Conservation (phyloP, 2,888 invertebrate genomes). For the Cantharis rufa region DNA sequence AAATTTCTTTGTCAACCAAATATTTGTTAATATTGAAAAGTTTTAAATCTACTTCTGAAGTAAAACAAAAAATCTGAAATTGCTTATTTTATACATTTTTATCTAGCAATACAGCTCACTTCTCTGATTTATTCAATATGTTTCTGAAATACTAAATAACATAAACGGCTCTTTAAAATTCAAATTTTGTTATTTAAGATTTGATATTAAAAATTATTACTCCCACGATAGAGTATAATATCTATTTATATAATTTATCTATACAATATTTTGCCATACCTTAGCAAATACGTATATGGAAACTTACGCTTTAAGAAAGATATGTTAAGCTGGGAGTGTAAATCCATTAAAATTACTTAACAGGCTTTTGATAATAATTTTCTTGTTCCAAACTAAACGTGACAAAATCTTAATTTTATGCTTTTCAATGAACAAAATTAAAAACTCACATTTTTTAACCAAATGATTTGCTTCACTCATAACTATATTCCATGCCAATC, state of each 20-base stretch:
- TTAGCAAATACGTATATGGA: conserved; percentile 24
- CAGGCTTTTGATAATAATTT: too few relatives aligned
- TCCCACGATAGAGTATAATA: conserved; percentile 27
- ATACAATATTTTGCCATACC: conserved; percentile 24
- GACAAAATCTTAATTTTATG: too few relatives aligned
- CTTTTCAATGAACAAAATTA: too few relatives aligned
- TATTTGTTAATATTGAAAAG: not conserved
- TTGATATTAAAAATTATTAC: conserved; percentile 28
- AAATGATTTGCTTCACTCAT: too few relatives aligned
- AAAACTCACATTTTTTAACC: too few relatives aligned
- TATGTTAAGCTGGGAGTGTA: too few relatives aligned
- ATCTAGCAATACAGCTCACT: not conserved
- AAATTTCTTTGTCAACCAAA: not conserved
- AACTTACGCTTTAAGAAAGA: too few relatives aligned
- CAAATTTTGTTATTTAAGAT: conserved; percentile 26
- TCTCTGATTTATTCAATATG: not conserved
- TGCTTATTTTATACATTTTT: not conserved
- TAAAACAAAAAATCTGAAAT: not conserved
- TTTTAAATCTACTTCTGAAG: not conserved
- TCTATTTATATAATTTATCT: conserved; percentile 4
- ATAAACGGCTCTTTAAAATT: conserved; percentile 21
- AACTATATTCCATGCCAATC: too few relatives aligned
- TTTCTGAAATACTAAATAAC: conserved; percentile 15
- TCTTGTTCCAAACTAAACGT: too few relatives aligned
- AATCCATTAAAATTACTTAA: not conserved